phyloP scores from a whole-genome alignment of 1,140 invertebrate species.

The Adoxophyes honmai region DNA sequence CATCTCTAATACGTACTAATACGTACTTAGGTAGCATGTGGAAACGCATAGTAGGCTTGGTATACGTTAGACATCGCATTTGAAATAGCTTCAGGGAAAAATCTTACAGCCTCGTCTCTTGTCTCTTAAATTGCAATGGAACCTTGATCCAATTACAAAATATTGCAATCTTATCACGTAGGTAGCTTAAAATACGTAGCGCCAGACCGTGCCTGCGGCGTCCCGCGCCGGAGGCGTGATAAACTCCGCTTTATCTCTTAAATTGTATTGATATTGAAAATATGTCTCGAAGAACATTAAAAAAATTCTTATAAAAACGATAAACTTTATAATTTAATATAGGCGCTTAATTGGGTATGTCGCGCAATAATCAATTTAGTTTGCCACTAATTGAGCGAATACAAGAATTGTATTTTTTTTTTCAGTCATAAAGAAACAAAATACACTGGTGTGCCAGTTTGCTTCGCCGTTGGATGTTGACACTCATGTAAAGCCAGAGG shows the following conservation, averaged over 20 bases:
- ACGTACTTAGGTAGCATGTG: too few species aligned
- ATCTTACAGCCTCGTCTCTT: too few species aligned
- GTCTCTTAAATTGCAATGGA: too few species aligned
- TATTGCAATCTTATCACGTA: conserved; percentile 3
- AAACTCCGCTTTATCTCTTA: conserved; percentile 1
- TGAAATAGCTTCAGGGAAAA: too few species aligned
- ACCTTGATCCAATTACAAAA: not conserved
- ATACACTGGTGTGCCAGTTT: conserved; percentile 95
- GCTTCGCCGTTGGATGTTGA: conserved; percentile 96
- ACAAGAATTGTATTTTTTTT: conserved; percentile 59
- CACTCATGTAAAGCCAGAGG: conserved; percentile 96
- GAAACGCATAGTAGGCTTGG: too few species aligned
- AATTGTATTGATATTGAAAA: not conserved
- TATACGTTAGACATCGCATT: too few species aligned
- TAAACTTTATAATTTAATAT: too few species aligned
- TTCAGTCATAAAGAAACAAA: conserved; percentile 95
- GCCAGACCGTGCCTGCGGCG: not conserved
- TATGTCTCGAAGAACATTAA: too few species aligned
- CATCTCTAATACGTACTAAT: too few species aligned
- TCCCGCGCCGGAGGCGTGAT: not conserved
- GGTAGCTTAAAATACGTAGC: not conserved
- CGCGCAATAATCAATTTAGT: too few species aligned
- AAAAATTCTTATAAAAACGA: too few species aligned
- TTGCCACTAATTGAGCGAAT: conserved; percentile 5
- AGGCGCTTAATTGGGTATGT: too few species aligned